These are phyloP conservation scores for Natator depressus DNA, from an alignment of 2,113 vertebrate species.

Conservation along the genomic window DNA sequence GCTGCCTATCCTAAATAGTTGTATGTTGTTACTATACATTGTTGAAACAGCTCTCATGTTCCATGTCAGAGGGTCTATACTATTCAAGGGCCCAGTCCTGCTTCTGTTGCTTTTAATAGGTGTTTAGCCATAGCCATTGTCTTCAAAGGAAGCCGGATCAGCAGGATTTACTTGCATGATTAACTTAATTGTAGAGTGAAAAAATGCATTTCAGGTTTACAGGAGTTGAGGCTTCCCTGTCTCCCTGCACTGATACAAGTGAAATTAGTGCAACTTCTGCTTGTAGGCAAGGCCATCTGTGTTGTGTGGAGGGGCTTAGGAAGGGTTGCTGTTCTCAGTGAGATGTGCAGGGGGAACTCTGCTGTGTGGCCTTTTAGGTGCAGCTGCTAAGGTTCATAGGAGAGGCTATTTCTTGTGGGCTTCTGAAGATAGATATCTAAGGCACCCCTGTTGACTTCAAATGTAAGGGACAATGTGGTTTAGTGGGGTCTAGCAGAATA, in stretches of 20 bases:
- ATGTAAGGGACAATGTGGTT: not conserved
- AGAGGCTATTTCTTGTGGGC: not conserved
- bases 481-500: not conserved
- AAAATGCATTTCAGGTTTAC: not conserved
- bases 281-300: not conserved
- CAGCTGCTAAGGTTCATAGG: slow-evolving; percentile 4
- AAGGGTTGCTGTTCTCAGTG: not conserved
- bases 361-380: not conserved
- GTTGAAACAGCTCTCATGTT: not conserved
- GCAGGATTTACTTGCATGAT: not conserved
- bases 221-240: not conserved
- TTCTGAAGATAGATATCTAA: not conserved
- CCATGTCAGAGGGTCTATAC: not conserved
- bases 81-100: not conserved
- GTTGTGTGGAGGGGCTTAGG: not conserved
- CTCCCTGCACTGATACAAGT: accelerated
- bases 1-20: not conserved
- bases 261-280: not conserved
- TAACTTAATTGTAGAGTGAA: not conserved
- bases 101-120: not conserved
- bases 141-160: not conserved
- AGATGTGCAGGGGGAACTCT: not conserved
- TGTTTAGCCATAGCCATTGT: not conserved
- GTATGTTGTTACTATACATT: not conserved
- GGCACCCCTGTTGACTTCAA: not conserved